Conservation (phyloP, 2,797 vertebrate genomes). For the Leptoclinus maculatus region DNA sequence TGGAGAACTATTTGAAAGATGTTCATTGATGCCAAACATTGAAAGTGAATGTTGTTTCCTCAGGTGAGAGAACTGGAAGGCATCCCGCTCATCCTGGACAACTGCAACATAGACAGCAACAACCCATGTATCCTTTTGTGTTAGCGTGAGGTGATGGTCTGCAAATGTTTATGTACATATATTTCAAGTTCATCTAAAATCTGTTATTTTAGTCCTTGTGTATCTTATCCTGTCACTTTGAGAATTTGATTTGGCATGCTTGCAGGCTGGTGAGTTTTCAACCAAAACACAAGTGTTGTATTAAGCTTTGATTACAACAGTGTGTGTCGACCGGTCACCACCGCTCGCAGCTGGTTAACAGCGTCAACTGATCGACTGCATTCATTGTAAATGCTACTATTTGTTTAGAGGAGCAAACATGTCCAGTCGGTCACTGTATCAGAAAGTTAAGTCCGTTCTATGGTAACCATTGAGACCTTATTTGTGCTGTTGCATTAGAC, state of each 20-base stretch:
- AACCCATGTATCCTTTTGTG: slow-evolving; percentile 99
- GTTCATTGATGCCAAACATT: background rate
- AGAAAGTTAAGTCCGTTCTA: background rate
- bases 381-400: background rate
- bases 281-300: slow-evolving; percentile 5
- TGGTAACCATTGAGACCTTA: slow-evolving; percentile 10
- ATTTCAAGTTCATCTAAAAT: slow-evolving; percentile 15
- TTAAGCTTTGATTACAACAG: slow-evolving; percentile 19
- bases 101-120: slow-evolving; percentile 94
- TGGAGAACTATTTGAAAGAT: background rate
- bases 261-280: slow-evolving; percentile 17
- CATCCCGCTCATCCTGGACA: slow-evolving; percentile 94
- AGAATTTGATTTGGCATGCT: slow-evolving; percentile 23
- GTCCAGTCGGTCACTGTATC: background rate
- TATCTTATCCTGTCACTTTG: slow-evolving; percentile 4
- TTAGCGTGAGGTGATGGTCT: background rate
- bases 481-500: slow-evolving; percentile 9
- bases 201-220: background rate
- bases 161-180: slow-evolving; percentile 17
- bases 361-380: background rate
- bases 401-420: background rate
- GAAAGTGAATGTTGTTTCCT: slow-evolving; percentile 42
- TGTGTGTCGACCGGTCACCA: background rate
- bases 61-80: slow-evolving; percentile 93
- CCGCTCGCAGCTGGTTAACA: background rate